Evolutionary conservation across 2,888 invertebrate genomes (phyloP).

Genomic region (Priocnemis perturbator): DNA sequence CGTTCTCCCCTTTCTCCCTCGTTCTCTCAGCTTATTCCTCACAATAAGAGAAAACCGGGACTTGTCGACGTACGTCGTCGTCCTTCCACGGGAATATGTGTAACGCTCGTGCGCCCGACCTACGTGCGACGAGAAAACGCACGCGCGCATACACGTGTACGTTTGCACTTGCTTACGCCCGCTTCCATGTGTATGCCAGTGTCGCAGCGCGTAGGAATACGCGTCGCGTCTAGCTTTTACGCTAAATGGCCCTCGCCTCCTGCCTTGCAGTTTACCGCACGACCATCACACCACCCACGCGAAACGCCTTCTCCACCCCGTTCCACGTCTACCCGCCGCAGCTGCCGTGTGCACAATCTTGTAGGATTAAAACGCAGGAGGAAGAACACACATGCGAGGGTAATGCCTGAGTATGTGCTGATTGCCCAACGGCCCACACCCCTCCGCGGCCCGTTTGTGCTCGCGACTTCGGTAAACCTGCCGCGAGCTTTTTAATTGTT

Average conservation of each 20-base stretch:
- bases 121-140: slow-evolving; percentile 22
- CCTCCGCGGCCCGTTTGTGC: slow-evolving; percentile 52
- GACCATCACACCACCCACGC: slow-evolving; percentile 38
- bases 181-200: slow-evolving; percentile 6
- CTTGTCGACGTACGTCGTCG: slow-evolving; percentile 39
- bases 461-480: slow-evolving; percentile 59
- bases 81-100: slow-evolving; percentile 18
- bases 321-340: slow-evolving; percentile 21
- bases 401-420: slow-evolving; percentile 46
- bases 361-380: slow-evolving; percentile 66
- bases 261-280: slow-evolving; percentile 49
- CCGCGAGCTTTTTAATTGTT: slow-evolving; percentile 53
- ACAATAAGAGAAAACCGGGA: slow-evolving; percentile 63
- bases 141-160: slow-evolving; percentile 7
- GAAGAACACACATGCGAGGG: slow-evolving; percentile 44
- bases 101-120: not conserved
- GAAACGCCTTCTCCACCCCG: slow-evolving; percentile 26
- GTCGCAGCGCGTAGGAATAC: slow-evolving; percentile 38
- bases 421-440: slow-evolving; percentile 50
- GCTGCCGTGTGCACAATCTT: slow-evolving; percentile 65
- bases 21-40: slow-evolving; percentile 62
- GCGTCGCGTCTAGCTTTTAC: slow-evolving; percentile 57
- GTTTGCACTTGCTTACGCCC: not conserved
- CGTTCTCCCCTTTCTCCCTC: slow-evolving; percentile 31
- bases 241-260: slow-evolving; percentile 62